phyloP scores from a whole-genome alignment of 2,797 vertebrate species.

The Chrosomus eos region DNA sequence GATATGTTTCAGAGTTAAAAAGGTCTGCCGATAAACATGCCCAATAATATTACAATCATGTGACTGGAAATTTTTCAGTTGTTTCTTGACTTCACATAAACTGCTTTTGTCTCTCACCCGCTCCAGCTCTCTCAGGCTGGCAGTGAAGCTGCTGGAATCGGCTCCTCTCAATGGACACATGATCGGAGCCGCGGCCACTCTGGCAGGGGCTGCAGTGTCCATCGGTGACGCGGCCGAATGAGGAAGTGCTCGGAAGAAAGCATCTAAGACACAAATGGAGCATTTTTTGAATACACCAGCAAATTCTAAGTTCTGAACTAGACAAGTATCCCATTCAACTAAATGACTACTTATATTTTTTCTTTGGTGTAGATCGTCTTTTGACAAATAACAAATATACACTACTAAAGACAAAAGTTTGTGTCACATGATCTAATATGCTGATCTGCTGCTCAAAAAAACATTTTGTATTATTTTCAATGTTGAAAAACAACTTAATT shows the following conservation, averaged over 20 bases:
- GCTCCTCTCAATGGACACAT: slow-evolving; percentile 88
- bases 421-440: not conserved
- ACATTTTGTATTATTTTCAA: not conserved
- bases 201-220: slow-evolving; percentile 70
- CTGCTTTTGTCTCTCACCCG: slow-evolving; percentile 77
- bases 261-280: slow-evolving; percentile 66
- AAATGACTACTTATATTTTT: not conserved
- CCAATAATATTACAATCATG: not conserved
- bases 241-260: slow-evolving; percentile 81
- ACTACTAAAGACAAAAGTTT: not conserved
- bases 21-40: not conserved
- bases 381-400: not conserved
- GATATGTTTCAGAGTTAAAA: not conserved
- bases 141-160: slow-evolving; percentile 92
- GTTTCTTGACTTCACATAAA: not conserved
- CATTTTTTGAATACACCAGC: not conserved
- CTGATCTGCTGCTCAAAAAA: not conserved
- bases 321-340: not conserved
- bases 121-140: slow-evolving; percentile 92
- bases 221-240: slow-evolving; percentile 66
- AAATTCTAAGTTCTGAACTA: not conserved
- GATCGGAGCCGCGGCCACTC: slow-evolving; percentile 73
- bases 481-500: not conserved
- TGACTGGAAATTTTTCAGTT: not conserved
- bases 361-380: too few relatives aligned